A percentile compares a stretch with the other conserved stretches of the same genome.
These are phyloP conservation scores for Tragopan temminckii DNA, from an alignment of 2,797 vertebrate genomes.

Conservation along the genomic window DNA sequence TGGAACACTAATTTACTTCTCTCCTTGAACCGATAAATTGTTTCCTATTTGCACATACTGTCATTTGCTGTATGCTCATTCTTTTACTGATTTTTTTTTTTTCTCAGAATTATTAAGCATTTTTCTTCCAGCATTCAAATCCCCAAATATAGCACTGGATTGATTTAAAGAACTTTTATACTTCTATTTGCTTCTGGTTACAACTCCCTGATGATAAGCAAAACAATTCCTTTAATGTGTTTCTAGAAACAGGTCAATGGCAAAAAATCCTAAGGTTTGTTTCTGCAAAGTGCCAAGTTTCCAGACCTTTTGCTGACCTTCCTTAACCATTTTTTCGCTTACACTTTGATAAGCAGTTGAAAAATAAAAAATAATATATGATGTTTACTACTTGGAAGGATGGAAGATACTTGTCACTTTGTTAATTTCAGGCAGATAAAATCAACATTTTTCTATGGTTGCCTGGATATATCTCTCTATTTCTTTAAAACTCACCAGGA, in stretches of 20 bases:
- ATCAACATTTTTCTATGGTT: neutral
- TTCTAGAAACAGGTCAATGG: neutral
- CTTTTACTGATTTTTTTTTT: neutral
- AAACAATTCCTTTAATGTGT: slow-evolving; percentile 12
- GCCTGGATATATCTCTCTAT: neutral
- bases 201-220: slow-evolving; percentile 18
- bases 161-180: slow-evolving; percentile 40
- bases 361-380: neutral
- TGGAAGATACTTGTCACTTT: neutral
- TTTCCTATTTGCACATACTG: slow-evolving; percentile 38
- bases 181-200: slow-evolving; percentile 30
- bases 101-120: slow-evolving; percentile 50
- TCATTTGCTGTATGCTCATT: slow-evolving; percentile 13
- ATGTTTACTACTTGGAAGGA: neutral
- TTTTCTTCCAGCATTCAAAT: slow-evolving; percentile 47
- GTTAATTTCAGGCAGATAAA: neutral
- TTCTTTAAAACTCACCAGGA: neutral
- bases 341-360: neutral
- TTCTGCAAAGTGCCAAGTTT: neutral
- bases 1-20: slow-evolving; percentile 61
- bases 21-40: slow-evolving; percentile 48
- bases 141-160: slow-evolving; percentile 34
- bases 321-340: neutral
- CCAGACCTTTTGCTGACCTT: neutral
- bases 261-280: neutral